Conservation (phyloP, 2,113 vertebrate genomes). For the Guaruba guarouba region DNA sequence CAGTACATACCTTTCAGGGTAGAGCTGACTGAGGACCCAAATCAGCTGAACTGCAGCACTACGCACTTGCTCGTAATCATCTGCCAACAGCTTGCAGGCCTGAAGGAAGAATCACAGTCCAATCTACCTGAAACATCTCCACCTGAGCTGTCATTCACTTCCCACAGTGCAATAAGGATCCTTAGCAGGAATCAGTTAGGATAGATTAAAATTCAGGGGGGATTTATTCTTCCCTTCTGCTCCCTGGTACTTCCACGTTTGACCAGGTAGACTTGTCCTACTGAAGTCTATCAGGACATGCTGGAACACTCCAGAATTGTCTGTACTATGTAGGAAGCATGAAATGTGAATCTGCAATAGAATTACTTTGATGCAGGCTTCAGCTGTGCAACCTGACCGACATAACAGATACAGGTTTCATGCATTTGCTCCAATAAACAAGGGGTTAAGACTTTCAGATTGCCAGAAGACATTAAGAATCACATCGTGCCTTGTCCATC, state of each 20-base stretch:
- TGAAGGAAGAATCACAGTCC: constrained; percentile 52
- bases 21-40: constrained; percentile 95
- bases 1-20: constrained; percentile 86
- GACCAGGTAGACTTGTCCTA: background rate
- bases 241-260: background rate
- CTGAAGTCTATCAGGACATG: background rate
- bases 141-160: background rate
- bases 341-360: background rate
- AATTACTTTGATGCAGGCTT: background rate
- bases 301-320: background rate
- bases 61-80: constrained; percentile 97
- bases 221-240: background rate
- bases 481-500: too few species aligned
- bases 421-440: fast-evolving
- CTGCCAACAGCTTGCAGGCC: constrained; percentile 91
- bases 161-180: background rate
- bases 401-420: background rate
- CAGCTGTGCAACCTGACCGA: background rate
- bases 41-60: constrained; percentile 93
- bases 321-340: background rate
- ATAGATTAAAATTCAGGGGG: background rate
- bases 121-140: background rate
- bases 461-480: background rate
- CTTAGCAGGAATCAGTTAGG: background rate
- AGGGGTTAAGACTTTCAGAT: background rate